These are phyloP conservation scores for Theristicus caerulescens DNA, from an alignment of 2,113 vertebrate genomes.

Conservation along the genomic window DNA sequence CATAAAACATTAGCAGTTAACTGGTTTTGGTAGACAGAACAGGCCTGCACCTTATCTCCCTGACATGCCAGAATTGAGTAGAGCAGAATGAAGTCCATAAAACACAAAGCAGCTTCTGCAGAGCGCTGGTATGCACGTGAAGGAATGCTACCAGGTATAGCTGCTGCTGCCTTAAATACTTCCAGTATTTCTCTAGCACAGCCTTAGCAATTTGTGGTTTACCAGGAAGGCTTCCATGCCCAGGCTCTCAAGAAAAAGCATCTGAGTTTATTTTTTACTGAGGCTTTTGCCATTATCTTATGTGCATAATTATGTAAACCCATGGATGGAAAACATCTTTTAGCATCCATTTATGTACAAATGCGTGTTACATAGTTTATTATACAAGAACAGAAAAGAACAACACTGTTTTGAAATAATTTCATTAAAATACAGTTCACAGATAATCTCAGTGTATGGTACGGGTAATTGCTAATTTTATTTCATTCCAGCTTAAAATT, in stretches of 20 bases:
- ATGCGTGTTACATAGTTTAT: background rate
- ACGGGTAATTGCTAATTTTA: background rate
- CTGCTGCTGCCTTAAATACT: background rate
- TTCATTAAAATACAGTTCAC: background rate
- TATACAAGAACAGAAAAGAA: background rate
- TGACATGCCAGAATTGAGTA: background rate
- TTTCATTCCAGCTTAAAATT: background rate
- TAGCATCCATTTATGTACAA: background rate
- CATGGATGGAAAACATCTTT: background rate
- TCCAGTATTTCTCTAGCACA: background rate
- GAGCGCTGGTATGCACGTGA: background rate
- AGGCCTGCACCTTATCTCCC: background rate
- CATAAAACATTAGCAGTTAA: background rate
- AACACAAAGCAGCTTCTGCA: background rate
- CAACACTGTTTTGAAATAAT: background rate
- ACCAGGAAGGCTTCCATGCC: background rate
- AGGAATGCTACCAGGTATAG: background rate
- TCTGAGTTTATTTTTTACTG: background rate
- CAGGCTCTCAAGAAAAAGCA: background rate
- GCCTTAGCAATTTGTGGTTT: background rate
- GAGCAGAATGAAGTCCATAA: background rate
- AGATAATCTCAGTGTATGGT: background rate
- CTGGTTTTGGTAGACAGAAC: background rate
- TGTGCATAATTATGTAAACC: background rate
- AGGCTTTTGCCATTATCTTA: background rate